Conservation (phyloP, 2,113 vertebrate species). For the Pteropus alecto region DNA sequence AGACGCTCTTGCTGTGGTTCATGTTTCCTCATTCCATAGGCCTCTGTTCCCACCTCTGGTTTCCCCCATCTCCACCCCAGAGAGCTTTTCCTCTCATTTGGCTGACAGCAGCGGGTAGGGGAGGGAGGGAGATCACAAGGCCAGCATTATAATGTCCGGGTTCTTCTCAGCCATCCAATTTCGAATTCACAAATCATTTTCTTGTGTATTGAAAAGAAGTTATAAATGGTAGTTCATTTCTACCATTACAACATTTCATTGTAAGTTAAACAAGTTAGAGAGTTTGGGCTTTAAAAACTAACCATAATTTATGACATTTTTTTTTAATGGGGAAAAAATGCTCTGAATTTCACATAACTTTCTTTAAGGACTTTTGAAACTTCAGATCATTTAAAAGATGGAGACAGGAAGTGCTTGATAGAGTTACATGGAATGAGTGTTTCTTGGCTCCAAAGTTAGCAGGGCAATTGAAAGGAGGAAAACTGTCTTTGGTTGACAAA, state of each 20-base stretch:
- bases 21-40: not conserved
- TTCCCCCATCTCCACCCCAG: no score
- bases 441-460: not conserved
- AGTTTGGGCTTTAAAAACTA: not conserved
- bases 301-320: not conserved
- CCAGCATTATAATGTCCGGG: not conserved
- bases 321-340: not conserved
- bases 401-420: not conserved
- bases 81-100: not conserved
- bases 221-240: not conserved
- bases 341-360: not conserved
- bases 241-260: not conserved
- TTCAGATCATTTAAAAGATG: not conserved
- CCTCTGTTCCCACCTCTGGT: not conserved
- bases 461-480: not conserved
- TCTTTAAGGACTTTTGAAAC: not conserved
- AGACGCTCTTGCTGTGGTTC: not conserved
- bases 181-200: not conserved
- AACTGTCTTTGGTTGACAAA: not conserved
- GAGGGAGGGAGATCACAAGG: not conserved
- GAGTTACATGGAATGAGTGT: not conserved
- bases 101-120: fast-evolving
- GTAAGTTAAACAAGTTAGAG: not conserved
- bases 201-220: not conserved
- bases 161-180: not conserved